Conservation (phyloP, 2,888 invertebrate genomes). For the Cyaniris semiargus region DNA sequence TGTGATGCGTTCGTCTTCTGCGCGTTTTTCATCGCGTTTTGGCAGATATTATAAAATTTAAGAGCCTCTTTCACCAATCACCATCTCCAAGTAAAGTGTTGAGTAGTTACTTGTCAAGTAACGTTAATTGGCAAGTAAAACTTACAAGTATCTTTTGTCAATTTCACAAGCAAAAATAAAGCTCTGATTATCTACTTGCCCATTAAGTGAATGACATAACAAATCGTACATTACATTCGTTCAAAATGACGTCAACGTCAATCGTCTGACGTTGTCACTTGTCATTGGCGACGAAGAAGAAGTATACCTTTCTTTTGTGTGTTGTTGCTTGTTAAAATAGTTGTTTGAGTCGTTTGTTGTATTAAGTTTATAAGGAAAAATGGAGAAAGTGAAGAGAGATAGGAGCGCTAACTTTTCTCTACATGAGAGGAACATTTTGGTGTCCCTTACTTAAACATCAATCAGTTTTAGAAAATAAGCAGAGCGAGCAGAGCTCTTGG, state of each 20-base stretch:
- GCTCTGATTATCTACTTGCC: not conserved
- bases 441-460: not conserved
- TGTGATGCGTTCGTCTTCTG: no score
- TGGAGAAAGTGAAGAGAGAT: not conserved
- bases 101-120: not conserved
- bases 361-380: no score
- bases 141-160: not conserved
- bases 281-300: not conserved
- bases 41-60: no score
- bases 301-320: no score
- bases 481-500: conserved; percentile 30
- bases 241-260: not conserved
- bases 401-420: not conserved
- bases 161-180: not conserved
- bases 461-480: conserved; percentile 28
- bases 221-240: no score
- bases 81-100: not conserved
- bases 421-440: not conserved
- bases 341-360: no score
- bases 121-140: not conserved
- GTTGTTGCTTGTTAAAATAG: no score
- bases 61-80: not conserved
- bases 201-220: not conserved
- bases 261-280: not conserved
- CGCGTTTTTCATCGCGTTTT: no score